These are phyloP conservation scores for Ectobius pallidus DNA, from an alignment of 2,888 invertebrate genomes.

Conservation along the genomic window DNA sequence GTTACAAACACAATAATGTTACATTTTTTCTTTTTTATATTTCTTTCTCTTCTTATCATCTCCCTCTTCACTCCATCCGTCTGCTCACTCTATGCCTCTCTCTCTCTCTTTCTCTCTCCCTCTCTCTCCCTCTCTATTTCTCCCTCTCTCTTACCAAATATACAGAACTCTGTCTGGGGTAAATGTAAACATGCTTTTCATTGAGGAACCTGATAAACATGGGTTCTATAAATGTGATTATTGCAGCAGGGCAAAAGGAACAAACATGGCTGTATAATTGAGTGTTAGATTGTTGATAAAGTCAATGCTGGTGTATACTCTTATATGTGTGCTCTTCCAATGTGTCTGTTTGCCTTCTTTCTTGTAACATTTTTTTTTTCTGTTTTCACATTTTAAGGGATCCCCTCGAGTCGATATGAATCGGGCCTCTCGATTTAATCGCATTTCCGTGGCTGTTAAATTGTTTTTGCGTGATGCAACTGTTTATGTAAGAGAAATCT, in stretches of 20 bases:
- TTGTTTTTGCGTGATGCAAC: too few relatives aligned
- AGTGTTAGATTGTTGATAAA: slow-evolving; percentile 25
- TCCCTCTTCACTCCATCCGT: too few relatives aligned
- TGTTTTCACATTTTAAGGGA: too few relatives aligned
- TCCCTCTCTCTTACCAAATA: background rate
- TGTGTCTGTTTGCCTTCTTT: slow-evolving; percentile 8
- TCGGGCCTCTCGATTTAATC: too few relatives aligned
- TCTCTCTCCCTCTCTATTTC: background rate
- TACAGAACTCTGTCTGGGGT: slow-evolving; percentile 1
- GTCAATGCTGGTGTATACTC: slow-evolving; percentile 10
- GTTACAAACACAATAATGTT: slow-evolving; percentile 19
- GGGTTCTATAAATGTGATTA: slow-evolving; percentile 24
- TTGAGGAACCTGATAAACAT: slow-evolving; percentile 17
- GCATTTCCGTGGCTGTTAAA: too few relatives aligned
- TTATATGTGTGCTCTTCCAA: slow-evolving; percentile 19
- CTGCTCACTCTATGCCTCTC: too few relatives aligned
- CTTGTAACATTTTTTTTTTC: background rate
- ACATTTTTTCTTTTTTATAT: background rate
- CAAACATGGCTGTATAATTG: slow-evolving; percentile 9
- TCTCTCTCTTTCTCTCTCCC: too few relatives aligned
- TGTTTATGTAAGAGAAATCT: too few relatives aligned
- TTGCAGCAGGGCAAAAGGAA: background rate
- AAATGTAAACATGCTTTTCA: slow-evolving; percentile 27
- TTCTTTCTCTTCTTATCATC: too few relatives aligned
- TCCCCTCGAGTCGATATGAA: too few relatives aligned